Evolutionary conservation across 35 echinoderm and acorn worm species (phyloP).

Genomic region (Ptychodera flava): DNA sequence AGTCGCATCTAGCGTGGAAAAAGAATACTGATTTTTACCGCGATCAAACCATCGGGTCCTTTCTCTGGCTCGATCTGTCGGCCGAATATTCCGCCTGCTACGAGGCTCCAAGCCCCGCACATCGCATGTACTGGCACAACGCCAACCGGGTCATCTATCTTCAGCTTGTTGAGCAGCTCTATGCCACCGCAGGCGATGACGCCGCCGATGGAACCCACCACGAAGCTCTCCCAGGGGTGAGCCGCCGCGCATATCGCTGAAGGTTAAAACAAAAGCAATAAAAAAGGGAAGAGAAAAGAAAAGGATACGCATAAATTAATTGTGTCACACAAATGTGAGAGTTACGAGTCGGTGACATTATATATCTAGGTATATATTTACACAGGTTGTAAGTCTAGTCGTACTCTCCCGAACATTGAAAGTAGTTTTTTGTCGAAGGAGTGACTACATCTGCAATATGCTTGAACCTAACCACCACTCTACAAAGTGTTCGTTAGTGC

Average conservation of each 20-base stretch:
- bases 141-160: slow-evolving; percentile 69
- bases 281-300: no score
- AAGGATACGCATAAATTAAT: no score
- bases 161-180: slow-evolving; percentile 35
- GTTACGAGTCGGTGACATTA: no score
- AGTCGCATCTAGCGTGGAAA: no score
- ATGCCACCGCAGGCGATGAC: slow-evolving; percentile 47
- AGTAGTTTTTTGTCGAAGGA: no score
- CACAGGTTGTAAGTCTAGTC: no score
- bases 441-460: no score
- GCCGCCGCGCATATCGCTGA: slow-evolving; percentile 53
- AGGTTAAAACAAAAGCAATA: neutral
- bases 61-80: neutral
- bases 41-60: slow-evolving; percentile 24
- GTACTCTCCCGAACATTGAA: no score
- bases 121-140: slow-evolving; percentile 73
- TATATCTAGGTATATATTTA: no score
- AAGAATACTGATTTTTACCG: neutral
- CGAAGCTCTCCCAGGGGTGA: slow-evolving; percentile 28
- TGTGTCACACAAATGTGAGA: no score
- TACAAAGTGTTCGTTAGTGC: no score
- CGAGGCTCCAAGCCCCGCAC: slow-evolving; percentile 53
- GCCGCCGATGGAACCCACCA: slow-evolving; percentile 56
- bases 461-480: no score
- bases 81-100: slow-evolving; percentile 47